These are phyloP conservation scores for Dusona sp. DNA, from an alignment of 2,888 invertebrate species.

Conservation along the genomic window DNA sequence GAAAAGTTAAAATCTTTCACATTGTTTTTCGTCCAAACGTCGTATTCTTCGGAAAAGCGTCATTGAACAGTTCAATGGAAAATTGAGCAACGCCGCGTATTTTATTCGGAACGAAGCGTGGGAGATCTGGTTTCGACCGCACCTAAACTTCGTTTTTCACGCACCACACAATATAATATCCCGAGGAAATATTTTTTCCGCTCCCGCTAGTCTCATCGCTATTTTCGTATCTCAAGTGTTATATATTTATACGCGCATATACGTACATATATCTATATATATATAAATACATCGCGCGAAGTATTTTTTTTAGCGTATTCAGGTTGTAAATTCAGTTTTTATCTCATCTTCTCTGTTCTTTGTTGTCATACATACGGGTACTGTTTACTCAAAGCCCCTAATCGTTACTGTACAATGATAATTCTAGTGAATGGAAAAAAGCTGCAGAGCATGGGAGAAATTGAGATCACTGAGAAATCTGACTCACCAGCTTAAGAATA, in stretches of 20 bases:
- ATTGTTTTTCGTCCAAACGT: background rate
- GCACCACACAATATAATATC: conserved; percentile 46
- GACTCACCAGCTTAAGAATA: conserved; percentile 79
- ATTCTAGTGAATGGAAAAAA: conserved; percentile 28
- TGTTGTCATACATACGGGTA: conserved; percentile 45
- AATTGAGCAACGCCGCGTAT: conserved; percentile 66
- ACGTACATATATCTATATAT: conserved; percentile 12
- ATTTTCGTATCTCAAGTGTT: conserved; percentile 51
- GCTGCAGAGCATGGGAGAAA: conserved; percentile 22
- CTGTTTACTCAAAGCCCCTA: conserved; percentile 39
- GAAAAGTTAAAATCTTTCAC: background rate
- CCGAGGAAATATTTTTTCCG: conserved; percentile 48
- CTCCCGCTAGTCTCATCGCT: conserved; percentile 40
- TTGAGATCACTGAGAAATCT: conserved; percentile 74
- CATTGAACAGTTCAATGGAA: conserved; percentile 21
- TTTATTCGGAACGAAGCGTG: conserved; percentile 73
- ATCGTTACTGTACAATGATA: conserved; percentile 21
- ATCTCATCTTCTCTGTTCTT: conserved; percentile 30
- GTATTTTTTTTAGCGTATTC: conserved; percentile 23
- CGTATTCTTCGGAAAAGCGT: conserved; percentile 49
- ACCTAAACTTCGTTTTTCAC: conserved; percentile 71
- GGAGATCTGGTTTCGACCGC: conserved; percentile 79
- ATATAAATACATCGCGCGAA: background rate
- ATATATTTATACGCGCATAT: conserved; percentile 20
- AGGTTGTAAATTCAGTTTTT: background rate